Evolutionary conservation across 92 coral and sea anemone species (phyloP).

Genomic region (Micromussa lordhowensis): DNA sequence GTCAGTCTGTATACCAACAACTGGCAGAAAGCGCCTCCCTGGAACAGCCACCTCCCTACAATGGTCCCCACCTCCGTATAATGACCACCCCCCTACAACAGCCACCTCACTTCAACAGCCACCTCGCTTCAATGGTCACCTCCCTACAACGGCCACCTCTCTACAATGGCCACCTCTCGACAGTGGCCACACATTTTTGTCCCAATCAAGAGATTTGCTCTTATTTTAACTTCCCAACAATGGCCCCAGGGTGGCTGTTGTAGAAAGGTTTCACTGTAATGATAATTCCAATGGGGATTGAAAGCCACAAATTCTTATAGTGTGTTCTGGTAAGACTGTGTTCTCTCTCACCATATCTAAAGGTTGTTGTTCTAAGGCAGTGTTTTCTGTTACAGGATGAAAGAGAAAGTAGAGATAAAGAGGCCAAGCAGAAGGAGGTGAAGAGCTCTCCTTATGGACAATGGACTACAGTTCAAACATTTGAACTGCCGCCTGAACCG

Average conservation of each 20-base stretch:
- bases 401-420: slow-evolving; percentile 4
- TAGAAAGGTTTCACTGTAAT: too few species aligned
- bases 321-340: neutral
- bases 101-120: too few species aligned
- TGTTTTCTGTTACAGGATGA: neutral
- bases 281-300: neutral
- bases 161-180: too few species aligned
- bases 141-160: too few species aligned
- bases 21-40: neutral
- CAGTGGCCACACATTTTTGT: too few species aligned
- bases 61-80: too few species aligned
- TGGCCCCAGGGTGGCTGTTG: too few species aligned
- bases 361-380: neutral
- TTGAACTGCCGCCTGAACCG: slow-evolving; percentile 34
- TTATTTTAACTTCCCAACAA: too few species aligned
- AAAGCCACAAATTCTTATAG: neutral
- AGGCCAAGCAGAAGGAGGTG: slow-evolving; percentile 12
- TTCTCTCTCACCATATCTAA: neutral
- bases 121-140: too few species aligned
- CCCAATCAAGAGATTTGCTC: too few species aligned
- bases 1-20: neutral
- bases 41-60: too few species aligned
- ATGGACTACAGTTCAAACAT: slow-evolving; percentile 80
- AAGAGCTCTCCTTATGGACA: slow-evolving; percentile 77
- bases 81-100: too few species aligned